A percentile compares a stretch with the other conserved stretches of the same genome.
Conservation (phyloP, 1,140 invertebrate species). For the Trichonephila clavipes region DNA sequence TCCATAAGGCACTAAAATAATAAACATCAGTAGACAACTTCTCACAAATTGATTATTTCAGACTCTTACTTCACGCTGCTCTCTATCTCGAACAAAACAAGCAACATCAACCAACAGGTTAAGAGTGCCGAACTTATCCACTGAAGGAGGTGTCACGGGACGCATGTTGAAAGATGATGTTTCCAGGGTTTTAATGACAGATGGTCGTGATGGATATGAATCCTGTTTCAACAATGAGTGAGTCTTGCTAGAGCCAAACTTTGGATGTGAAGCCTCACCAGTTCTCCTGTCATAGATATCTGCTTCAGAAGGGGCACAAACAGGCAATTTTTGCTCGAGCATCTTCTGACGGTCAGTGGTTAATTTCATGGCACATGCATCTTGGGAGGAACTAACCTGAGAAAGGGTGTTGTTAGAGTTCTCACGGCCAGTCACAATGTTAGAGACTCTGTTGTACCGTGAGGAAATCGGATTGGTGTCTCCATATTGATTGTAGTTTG, state of each 20-base stretch:
- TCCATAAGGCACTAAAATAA: conserved; percentile 72
- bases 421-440: conserved; percentile 65
- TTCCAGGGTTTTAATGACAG: conserved; percentile 40
- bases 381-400: conserved; percentile 29
- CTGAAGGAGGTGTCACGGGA: conserved; percentile 80
- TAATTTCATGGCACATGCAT: conserved; percentile 77
- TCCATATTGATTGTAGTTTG: conserved; percentile 26
- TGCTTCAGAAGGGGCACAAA: conserved; percentile 55
- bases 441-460: conserved; percentile 61
- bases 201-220: not conserved
- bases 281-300: not conserved
- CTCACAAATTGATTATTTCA: conserved; percentile 44
- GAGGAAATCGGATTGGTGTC: conserved; percentile 40
- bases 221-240: conserved; percentile 34
- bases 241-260: not conserved
- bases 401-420: conserved; percentile 59
- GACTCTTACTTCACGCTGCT: conserved; percentile 28
- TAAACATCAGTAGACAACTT: conserved; percentile 21
- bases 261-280: conserved; percentile 20
- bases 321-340: conserved; percentile 77
- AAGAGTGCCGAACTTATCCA: conserved; percentile 89
- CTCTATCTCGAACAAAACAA: conserved; percentile 82
- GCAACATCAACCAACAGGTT: conserved; percentile 93
- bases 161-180: conserved; percentile 51
- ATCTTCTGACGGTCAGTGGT: conserved; percentile 78